phyloP scores from a whole-genome alignment of 2,797 vertebrate genomes.

The Melanotaenia trifasciata region DNA sequence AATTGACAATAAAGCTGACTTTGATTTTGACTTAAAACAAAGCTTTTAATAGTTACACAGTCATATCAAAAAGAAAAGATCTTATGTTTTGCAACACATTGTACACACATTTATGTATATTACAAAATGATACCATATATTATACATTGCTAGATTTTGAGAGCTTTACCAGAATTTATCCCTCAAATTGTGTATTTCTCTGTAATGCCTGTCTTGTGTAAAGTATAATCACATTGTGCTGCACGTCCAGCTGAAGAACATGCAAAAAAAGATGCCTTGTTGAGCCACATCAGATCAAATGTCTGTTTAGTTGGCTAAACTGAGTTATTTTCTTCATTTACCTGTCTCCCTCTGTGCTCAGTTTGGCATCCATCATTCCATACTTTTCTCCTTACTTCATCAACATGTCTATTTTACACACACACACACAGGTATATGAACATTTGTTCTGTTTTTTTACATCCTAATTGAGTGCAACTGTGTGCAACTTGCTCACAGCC shows the following conservation, averaged over 20 bases:
- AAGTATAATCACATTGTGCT: background rate
- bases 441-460: background rate
- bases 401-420: background rate
- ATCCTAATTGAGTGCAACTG: background rate
- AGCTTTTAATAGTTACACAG: background rate
- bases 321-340: background rate
- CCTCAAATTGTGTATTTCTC: background rate
- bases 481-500: slow-evolving; percentile 2
- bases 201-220: background rate
- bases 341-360: background rate
- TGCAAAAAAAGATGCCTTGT: background rate
- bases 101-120: background rate
- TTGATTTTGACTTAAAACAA: background rate
- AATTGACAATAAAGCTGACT: too few species aligned
- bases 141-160: background rate
- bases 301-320: background rate
- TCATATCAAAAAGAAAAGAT: background rate
- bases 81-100: background rate
- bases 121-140: background rate
- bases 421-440: background rate
- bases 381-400: background rate
- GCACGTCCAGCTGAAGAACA: background rate
- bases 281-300: background rate
- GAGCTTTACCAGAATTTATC: background rate
- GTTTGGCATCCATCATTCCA: background rate